phyloP scores from a whole-genome alignment of 2,888 invertebrate genomes.

The Teinopalpus imperialis region DNA sequence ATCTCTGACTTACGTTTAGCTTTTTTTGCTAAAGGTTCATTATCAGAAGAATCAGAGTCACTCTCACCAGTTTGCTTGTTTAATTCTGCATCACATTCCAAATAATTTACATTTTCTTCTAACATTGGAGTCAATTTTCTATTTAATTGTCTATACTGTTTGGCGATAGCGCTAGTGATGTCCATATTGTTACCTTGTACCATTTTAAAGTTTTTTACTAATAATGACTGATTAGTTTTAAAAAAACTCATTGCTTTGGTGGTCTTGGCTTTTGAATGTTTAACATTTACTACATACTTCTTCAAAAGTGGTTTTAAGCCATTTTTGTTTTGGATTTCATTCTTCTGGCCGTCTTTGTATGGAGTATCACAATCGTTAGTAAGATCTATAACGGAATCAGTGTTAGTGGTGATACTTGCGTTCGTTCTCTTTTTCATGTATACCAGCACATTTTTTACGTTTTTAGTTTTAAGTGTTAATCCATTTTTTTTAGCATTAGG shows the following conservation, averaged over 20 bases:
- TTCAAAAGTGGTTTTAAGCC: not conserved
- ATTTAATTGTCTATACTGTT: conserved; percentile 4
- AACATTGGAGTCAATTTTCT: conserved; percentile 2
- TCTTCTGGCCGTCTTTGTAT: not conserved
- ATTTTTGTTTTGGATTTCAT: not conserved
- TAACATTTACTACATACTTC: not conserved
- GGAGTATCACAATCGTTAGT: conserved; percentile 48
- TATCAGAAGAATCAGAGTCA: conserved; percentile 52
- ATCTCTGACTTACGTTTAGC: conserved; percentile 41
- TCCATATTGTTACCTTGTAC: too few species aligned
- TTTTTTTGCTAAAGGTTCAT: conserved; percentile 60
- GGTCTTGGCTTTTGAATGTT: not conserved
- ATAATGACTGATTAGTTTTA: not conserved
- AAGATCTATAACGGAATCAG: conserved; percentile 49
- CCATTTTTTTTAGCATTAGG: too few species aligned
- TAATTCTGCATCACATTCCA: too few species aligned
- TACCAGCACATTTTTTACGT: conserved; percentile 55
- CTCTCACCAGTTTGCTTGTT: not conserved
- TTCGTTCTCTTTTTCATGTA: conserved; percentile 48
- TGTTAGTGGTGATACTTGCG: not conserved
- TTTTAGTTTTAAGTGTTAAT: too few species aligned
- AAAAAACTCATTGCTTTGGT: not conserved
- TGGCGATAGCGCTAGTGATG: conserved; percentile 1
- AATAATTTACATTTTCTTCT: too few species aligned
- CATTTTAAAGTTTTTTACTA: too few species aligned